Percentiles rank a stretch among this genome's conserved stretches.
phyloP scores from a whole-genome alignment of 2,888 invertebrate genomes.

The Druceiella hillmani region DNA sequence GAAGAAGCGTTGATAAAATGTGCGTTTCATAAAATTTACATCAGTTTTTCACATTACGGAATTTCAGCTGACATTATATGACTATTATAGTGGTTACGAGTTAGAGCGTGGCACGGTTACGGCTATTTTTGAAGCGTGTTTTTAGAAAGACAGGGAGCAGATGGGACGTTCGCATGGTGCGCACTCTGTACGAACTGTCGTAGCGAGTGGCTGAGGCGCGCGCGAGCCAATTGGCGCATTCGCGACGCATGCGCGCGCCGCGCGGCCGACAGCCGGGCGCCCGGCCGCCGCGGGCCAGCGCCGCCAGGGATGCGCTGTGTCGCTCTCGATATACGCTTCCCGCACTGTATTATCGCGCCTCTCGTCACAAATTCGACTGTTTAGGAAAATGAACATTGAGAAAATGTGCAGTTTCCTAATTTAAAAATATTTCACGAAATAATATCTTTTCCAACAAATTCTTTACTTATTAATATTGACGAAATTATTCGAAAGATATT shows the following conservation, averaged over 20 bases:
- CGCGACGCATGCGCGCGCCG: slow-evolving; percentile 16
- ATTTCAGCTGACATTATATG: too few species aligned
- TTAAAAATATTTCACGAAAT: too few species aligned
- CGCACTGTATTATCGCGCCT: neutral
- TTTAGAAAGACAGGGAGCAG: too few species aligned
- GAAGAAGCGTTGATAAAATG: too few species aligned
- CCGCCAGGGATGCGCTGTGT: neutral
- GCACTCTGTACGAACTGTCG: slow-evolving; percentile 19
- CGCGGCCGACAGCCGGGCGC: neutral
- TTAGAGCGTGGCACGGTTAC: slow-evolving; percentile 23
- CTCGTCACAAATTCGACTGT: neutral
- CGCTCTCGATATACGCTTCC: neutral
- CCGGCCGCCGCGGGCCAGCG: neutral
- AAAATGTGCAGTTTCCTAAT: too few species aligned
- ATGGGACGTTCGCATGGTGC: neutral
- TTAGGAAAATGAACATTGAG: too few species aligned
- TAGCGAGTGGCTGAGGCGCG: slow-evolving; percentile 11
- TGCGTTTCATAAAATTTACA: too few species aligned
- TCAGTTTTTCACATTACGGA: too few species aligned
- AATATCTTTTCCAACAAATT: too few species aligned
- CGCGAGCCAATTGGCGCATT: slow-evolving; percentile 17
- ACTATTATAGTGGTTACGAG: slow-evolving; percentile 25
- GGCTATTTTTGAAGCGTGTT: too few species aligned
- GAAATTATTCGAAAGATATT: too few species aligned
- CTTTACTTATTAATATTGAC: too few species aligned